phyloP scores from a whole-genome alignment of 2,888 invertebrate species.

The Lasioglossum pauxillum region DNA sequence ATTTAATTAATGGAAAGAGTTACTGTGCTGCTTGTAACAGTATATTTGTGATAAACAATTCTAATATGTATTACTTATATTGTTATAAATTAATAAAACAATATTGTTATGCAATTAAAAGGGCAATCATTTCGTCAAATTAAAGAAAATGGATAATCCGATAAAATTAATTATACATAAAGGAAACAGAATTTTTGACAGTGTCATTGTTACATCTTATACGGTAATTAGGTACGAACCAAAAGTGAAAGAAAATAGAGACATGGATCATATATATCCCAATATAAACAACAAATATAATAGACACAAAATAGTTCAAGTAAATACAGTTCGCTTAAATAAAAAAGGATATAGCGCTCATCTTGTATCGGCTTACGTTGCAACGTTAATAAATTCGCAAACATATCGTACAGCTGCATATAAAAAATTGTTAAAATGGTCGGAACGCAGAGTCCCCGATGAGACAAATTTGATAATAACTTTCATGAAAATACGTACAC shows the following conservation, averaged over 20 bases:
- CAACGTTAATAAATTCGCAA: slow-evolving; percentile 67
- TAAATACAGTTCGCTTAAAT: slow-evolving; percentile 65
- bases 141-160: slow-evolving; percentile 69
- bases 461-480: slow-evolving; percentile 50
- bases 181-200: slow-evolving; percentile 73
- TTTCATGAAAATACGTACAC: slow-evolving; percentile 86
- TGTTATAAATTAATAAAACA: slow-evolving; percentile 10
- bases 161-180: slow-evolving; percentile 73
- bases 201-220: slow-evolving; percentile 65
- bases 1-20: background rate
- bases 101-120: background rate
- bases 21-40: background rate
- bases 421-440: slow-evolving; percentile 53
- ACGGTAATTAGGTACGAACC: slow-evolving; percentile 46
- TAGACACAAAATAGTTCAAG: background rate
- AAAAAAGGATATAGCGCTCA: slow-evolving; percentile 75
- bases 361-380: slow-evolving; percentile 75
- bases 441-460: background rate
- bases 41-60: slow-evolving; percentile 31
- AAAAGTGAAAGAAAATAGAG: slow-evolving; percentile 23
- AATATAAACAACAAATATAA: background rate
- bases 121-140: slow-evolving; percentile 14
- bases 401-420: slow-evolving; percentile 74
- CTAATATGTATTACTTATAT: slow-evolving; percentile 42
- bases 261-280: slow-evolving; percentile 15